These are phyloP conservation scores for Podabrus alpinus DNA, from an alignment of 2,888 invertebrate species.

Conservation along the genomic window DNA sequence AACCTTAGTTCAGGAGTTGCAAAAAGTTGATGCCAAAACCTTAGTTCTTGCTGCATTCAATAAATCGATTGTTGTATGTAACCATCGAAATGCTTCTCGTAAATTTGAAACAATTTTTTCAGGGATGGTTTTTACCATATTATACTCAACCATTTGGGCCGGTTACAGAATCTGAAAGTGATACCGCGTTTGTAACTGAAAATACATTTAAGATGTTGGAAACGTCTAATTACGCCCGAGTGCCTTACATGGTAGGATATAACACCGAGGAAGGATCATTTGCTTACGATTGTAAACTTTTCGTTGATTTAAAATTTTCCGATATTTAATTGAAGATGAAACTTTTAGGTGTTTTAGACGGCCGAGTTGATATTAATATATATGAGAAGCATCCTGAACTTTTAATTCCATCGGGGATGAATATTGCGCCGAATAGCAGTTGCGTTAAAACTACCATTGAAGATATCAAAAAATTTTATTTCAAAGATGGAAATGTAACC, in stretches of 20 bases:
- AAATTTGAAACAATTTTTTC: background rate
- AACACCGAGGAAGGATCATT: slow-evolving; percentile 12
- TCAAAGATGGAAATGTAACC: background rate
- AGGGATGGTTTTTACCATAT: background rate
- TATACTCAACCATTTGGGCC: background rate
- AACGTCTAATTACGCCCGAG: background rate
- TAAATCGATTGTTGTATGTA: background rate
- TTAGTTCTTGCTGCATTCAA: slow-evolving; percentile 4
- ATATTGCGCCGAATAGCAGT: background rate
- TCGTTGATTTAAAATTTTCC: background rate
- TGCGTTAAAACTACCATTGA: background rate
- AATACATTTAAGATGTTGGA: background rate
- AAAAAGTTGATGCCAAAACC: slow-evolving; percentile 12
- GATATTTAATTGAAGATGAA: background rate
- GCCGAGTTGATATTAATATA: background rate
- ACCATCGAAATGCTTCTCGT: background rate
- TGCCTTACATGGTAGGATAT: slow-evolving; percentile 5
- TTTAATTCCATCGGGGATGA: background rate
- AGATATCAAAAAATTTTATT: background rate
- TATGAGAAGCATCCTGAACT: background rate
- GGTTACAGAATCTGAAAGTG: background rate
- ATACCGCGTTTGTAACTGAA: slow-evolving; percentile 4
- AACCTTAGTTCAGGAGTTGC: slow-evolving; percentile 32
- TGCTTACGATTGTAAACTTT: slow-evolving; percentile 1
- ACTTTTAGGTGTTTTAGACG: background rate